Base-by-base conservation (phyloP, 2,113 vertebrate species). In the Pachypanchax playfairii region DNA sequence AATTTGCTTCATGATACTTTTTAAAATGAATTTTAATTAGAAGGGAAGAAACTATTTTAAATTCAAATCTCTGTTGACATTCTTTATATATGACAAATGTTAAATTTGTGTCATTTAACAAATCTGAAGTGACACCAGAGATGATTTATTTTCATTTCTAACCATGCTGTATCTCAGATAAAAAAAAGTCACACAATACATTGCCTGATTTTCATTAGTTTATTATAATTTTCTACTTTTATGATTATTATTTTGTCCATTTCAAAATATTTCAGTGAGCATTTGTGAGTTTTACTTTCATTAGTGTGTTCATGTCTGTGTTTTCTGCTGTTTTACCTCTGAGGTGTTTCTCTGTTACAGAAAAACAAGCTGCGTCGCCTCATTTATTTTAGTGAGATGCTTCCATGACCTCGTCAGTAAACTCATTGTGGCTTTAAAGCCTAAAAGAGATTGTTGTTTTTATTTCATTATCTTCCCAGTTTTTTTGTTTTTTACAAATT, bases 371-470 rank as follows among this genome's bases (percentile, higher is more conserved):
- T 0, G 13, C 4, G 24, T 1, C 12, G 14, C 48, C 12, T 43
- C 24, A 7, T 70, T 18, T 1, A 22, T 20, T 73, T 60, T 22
- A 33, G 8, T 41, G 60, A 21, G 24, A 58, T 70, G 46, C 65
- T 69, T 88, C 24, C 36, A 4, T 46, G 21, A 50, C 26, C 35
- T 62, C 50, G 53, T 66, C 54, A 71, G 48, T 15, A 10, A 24
- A 58, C 35, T 39, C 15, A 52, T 50, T 61, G 41, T 46, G 70
- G 48, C 51, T 65, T 66, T 61, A 36, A 55, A 60, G 41, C 31
- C 5, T 38, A n/a, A 52, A 20, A 49, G 21, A 54, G 53, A 41
- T 60, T 39, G 65, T 66, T 22, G 31, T 58, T 69, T 62, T 42
- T n/a, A n/a, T n/a, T 31, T 24, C 42, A 47, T 46, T 18, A 21